These are phyloP conservation scores for Corynorhinus townsendii DNA, from an alignment of 2,113 vertebrate species.

Conservation along the genomic window DNA sequence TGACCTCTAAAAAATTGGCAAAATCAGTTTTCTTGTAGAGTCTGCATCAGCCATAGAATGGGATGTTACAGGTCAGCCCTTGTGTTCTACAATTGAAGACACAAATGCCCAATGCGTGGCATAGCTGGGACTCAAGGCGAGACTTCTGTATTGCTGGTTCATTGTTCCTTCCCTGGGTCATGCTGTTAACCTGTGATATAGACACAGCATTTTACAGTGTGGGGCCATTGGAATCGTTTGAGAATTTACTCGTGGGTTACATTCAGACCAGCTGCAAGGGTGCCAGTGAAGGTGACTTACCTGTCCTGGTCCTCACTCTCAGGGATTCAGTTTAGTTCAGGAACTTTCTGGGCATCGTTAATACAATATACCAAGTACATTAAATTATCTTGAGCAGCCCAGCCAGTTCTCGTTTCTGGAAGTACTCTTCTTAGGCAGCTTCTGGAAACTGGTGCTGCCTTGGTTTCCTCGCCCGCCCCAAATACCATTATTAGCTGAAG, in stretches of 20 bases:
- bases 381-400: background rate
- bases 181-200: background rate
- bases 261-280: background rate
- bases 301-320: background rate
- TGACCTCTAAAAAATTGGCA: background rate
- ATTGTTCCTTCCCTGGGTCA: background rate
- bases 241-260: background rate
- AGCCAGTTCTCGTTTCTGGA: background rate
- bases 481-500: background rate
- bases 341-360: background rate
- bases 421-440: background rate
- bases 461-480: accelerated
- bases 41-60: background rate
- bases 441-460: background rate
- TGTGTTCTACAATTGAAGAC: background rate
- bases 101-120: background rate
- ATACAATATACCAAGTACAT: background rate
- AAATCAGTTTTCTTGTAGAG: background rate
- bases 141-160: background rate
- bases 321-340: background rate
- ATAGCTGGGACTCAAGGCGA: background rate
- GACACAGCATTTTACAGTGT: background rate
- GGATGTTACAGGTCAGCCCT: background rate
- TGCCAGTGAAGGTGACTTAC: background rate
- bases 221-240: accelerated